Evolutionary conservation across 2,888 invertebrate genomes (phyloP).

Genomic region (Biston betularia): DNA sequence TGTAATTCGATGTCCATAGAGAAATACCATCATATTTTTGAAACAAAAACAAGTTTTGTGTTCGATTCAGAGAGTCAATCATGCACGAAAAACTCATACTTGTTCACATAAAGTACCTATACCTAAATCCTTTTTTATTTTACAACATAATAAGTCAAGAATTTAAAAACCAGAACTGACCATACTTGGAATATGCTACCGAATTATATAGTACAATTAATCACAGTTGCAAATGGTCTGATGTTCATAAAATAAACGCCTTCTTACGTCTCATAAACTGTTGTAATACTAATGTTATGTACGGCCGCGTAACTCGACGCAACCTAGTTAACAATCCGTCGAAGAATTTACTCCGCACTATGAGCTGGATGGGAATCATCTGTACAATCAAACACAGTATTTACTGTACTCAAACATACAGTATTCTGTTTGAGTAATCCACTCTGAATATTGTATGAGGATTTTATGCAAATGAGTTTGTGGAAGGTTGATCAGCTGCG

Average conservation of each 20-base stretch:
- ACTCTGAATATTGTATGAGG: conserved; percentile 51
- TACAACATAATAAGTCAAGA: conserved; percentile 6
- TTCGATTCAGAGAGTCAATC: too few relatives aligned
- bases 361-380: conserved; percentile 50
- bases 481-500: conserved; percentile 65
- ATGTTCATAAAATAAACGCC: conserved; percentile 36
- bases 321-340: conserved; percentile 52
- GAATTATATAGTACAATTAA: conserved; percentile 15
- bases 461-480: conserved; percentile 63
- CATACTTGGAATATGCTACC: not conserved
- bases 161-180: conserved; percentile 7
- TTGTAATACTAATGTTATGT: conserved; percentile 50
- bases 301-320: conserved; percentile 52
- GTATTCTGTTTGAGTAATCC: conserved; percentile 47
- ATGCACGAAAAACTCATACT: not conserved
- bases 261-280: conserved; percentile 43
- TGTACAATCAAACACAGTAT: conserved; percentile 54
- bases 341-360: conserved; percentile 53
- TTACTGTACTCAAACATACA: conserved; percentile 43
- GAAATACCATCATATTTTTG: too few relatives aligned
- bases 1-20: too few relatives aligned
- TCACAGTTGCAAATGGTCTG: conserved; percentile 21
- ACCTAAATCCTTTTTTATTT: not conserved
- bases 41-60: too few relatives aligned
- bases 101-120: conserved; percentile 5